Percentiles rank a stretch among this genome's conserved stretches.
Evolutionary conservation across 2,797 vertebrate species (phyloP).

Genomic region (Numenius phaeopus): DNA sequence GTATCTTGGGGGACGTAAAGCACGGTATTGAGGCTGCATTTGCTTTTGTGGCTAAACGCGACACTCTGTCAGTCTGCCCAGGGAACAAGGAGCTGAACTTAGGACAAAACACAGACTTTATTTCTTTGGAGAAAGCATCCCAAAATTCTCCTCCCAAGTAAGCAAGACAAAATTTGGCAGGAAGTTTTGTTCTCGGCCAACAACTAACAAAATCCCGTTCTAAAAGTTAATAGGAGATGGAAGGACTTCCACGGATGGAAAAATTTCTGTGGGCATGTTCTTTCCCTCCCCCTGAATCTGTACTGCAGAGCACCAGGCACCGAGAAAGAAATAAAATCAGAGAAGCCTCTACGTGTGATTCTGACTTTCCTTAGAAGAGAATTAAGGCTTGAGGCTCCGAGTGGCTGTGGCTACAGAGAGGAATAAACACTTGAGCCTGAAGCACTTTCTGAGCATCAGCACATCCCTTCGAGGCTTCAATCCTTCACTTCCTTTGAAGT

Average conservation of each 20-base stretch:
- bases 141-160: neutral
- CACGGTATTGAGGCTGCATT: fast-evolving
- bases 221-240: neutral
- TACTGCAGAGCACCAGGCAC: neutral
- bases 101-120: neutral
- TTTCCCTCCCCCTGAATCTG: neutral
- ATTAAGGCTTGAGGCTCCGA: neutral
- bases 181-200: neutral
- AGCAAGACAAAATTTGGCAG: neutral
- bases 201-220: neutral
- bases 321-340: neutral
- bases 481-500: neutral
- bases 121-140: neutral
- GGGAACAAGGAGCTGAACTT: neutral
- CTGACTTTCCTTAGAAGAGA: neutral
- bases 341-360: neutral
- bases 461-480: neutral
- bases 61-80: neutral
- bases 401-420: neutral
- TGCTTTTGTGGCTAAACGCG: neutral
- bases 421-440: neutral
- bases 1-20: neutral
- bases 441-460: neutral
- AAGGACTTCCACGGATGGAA: neutral
- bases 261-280: neutral